phyloP scores from a whole-genome alignment of 2,888 invertebrate species.

The Hyalella azteca region DNA sequence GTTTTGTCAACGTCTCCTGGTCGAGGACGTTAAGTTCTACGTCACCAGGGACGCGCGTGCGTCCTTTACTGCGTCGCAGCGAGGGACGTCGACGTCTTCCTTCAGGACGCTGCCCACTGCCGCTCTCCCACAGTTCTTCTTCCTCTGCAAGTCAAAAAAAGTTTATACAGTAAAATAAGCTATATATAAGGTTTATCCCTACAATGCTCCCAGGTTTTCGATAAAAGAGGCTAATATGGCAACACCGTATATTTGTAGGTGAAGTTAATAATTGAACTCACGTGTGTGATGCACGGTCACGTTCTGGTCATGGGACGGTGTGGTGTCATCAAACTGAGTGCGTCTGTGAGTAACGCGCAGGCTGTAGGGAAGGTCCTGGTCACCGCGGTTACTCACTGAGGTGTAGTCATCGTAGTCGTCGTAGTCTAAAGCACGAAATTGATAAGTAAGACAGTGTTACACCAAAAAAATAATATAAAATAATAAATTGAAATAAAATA shows the following conservation, averaged over 20 bases:
- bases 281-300: not conserved
- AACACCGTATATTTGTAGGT: not conserved
- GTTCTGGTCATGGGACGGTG: not conserved
- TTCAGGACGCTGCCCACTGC: not conserved
- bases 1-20: not conserved
- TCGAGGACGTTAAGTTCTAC: slow-evolving; percentile 10
- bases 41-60: not conserved
- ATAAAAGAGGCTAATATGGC: not conserved
- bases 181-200: not conserved
- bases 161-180: not conserved
- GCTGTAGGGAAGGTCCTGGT: slow-evolving; percentile 37
- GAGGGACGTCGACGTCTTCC: not conserved
- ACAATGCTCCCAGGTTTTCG: not conserved
- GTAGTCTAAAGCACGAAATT: slow-evolving; percentile 14
- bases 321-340: not conserved
- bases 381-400: slow-evolving; percentile 31
- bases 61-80: not conserved
- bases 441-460: no score
- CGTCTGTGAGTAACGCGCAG: not conserved
- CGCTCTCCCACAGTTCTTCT: not conserved
- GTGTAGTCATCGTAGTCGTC: slow-evolving; percentile 39
- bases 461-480: no score
- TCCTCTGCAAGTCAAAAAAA: not conserved
- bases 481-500: not conserved
- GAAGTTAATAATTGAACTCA: not conserved